Base-by-base conservation (phyloP, 1,140 invertebrate species). In the Dinothrombium tinctorium region DNA sequence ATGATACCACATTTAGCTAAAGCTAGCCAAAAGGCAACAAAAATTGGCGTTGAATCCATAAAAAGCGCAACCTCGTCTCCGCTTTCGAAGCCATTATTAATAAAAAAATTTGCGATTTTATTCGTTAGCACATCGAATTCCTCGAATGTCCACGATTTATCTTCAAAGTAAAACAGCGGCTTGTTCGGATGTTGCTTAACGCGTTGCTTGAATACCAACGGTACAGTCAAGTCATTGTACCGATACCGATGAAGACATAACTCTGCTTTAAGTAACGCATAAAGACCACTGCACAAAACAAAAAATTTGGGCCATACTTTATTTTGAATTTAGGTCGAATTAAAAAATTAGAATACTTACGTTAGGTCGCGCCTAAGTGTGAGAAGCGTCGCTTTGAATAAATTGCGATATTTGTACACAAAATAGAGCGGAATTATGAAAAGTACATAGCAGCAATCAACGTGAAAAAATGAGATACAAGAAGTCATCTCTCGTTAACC, bases 21-120 rank as follows among this genome's bases (percentile, higher is more conserved):
- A 0, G 82, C 86, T 1, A 94, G 57, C 83, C 84, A 92, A n/a
- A 79, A 63, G 47, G 70, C 73, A 3, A 81, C 64, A 54, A 76
- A 87, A 55, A 87, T 78, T 0, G 73, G 72, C 29, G 73, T 62
- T 56, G 66, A 75, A 47, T 86, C 81, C 72, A 92, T 73, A 24
- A 83, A 67, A 3, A 96, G 50, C 0, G 79, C 78, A 12, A 94
- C 68, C 7, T 73, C 71, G 52, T 92, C 79, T 3, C 74, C 79
- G 15, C 65, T 64, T 28, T 67, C 60, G 41, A 72, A 67, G 0
- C 73, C 71, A 38, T 74, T 53, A 5, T 59, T 55, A 52, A 74
- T 69, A 48, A 84, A 83, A 49, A 68, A 78, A 48, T 73, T 69
- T 0, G 72, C 78, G 7, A 89, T 61, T 44, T 67, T 65, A 54